Evolutionary conservation across 2,888 invertebrate genomes (phyloP), one percentile per base, ranked within the genome.

Genomic region (Hemaris fuciformis): DNA sequence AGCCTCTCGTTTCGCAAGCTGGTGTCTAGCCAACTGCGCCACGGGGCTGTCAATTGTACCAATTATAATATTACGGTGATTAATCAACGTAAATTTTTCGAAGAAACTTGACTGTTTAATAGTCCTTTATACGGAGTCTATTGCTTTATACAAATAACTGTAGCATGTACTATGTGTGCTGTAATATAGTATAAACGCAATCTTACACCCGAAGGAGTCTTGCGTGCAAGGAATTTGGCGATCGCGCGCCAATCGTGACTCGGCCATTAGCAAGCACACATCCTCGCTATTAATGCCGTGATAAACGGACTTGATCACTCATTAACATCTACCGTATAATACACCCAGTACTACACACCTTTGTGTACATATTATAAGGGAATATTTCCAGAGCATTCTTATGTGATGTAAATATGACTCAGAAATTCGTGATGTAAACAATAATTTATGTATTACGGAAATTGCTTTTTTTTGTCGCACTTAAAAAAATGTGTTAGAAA

Each of bases 231-330:
- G 18, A 27, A 31, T 53, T 31, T 31, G 53, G 15, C 53, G 53
- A 31, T 18, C 31, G 31, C 10, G 27, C 38, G 38, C 10, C 13
- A 38, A 5, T 10, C 57, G 34, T 57, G 57, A 23, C 57, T 1
- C 13, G n/a, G 10, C 10, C 41, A 41, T 57, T 57, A 34, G n/a
- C 41, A 38, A 22, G 18, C 38, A 53, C 53, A 53, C 57, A 41
- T 34, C 25, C 41, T 60, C 41, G 41, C 48, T 48, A 41, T 34
- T 59, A 60, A 53, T 42, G 13, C 13, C 8, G 18, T 38, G 41
- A 53, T 60, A 41, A 59, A 18, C 38, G 48, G 41, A 18, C 38
- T 60, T 60, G 48, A 60, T 53, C 41, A 41, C 41, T 53, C 27
- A 53, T 60, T 60, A 53, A 15, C 41, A 48, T 23, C 38, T 60